Conservation (phyloP, 1,140 invertebrate genomes). For the Megalopta genalis region DNA sequence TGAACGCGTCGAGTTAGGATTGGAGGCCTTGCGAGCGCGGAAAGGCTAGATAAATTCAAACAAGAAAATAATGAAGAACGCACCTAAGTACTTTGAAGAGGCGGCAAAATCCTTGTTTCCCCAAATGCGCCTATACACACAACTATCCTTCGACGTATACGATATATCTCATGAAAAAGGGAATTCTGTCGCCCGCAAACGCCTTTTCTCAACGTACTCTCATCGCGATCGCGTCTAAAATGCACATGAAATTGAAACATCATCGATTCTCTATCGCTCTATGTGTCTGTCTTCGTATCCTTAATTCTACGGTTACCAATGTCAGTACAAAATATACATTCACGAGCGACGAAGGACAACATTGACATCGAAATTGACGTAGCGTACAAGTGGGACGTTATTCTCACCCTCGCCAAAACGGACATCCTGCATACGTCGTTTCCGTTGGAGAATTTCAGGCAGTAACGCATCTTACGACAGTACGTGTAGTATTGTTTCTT, state of each 20-base stretch:
- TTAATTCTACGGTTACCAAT: constrained; percentile 61
- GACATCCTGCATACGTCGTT: constrained; percentile 25
- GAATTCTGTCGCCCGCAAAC: constrained; percentile 22
- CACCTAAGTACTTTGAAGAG: not conserved
- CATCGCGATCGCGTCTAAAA: not conserved
- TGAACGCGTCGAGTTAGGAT: not conserved
- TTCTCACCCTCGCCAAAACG: constrained; percentile 50
- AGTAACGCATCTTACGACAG: constrained; percentile 49
- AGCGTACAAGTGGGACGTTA: constrained; percentile 65
- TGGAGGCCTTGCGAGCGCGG: constrained; percentile 19
- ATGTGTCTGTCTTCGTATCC: constrained; percentile 2
- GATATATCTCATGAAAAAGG: not conserved
- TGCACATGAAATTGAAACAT: not conserved
- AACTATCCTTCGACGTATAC: not conserved
- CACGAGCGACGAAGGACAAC: constrained; percentile 65
- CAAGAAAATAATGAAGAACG: not conserved
- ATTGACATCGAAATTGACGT: constrained; percentile 71
- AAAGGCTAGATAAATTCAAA: not conserved
- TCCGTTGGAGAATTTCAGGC: constrained; percentile 45
- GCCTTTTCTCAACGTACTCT: constrained; percentile 15
- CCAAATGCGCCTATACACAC: not conserved
- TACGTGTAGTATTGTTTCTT: constrained; percentile 13
- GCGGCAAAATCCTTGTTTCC: not conserved
- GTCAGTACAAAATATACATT: constrained; percentile 69
- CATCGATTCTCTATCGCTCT: not conserved